These are phyloP conservation scores for Harpalus rufipes DNA, from an alignment of 2,888 invertebrate species.

Conservation along the genomic window DNA sequence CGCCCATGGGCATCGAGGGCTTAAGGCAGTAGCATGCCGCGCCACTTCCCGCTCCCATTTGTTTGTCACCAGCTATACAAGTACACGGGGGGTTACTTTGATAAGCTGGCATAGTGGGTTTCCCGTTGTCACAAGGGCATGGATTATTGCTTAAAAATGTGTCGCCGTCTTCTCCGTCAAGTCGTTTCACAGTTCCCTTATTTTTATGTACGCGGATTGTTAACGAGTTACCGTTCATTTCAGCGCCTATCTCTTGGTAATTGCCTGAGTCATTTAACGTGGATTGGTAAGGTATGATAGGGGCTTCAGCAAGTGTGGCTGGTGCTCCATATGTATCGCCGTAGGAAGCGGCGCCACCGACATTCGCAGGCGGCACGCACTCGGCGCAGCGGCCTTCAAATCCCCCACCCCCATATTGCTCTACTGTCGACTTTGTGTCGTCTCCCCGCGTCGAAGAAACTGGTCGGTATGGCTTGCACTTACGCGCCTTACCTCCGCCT, in stretches of 20 bases:
- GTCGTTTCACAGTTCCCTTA: slow-evolving; percentile 77
- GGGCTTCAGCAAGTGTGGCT: background rate
- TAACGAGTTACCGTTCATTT: slow-evolving; percentile 83
- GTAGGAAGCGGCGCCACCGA: background rate
- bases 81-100: slow-evolving; percentile 20
- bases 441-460: background rate
- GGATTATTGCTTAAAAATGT: slow-evolving; percentile 76
- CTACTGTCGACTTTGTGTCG: background rate
- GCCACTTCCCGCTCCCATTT: slow-evolving; percentile 67
- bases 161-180: slow-evolving; percentile 76
- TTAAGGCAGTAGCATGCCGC: slow-evolving; percentile 73
- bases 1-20: background rate
- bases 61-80: slow-evolving; percentile 62
- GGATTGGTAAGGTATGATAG: background rate
- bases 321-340: slow-evolving; percentile 6
- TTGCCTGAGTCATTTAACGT: slow-evolving; percentile 68
- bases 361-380: slow-evolving; percentile 52
- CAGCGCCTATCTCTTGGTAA: slow-evolving; percentile 84
- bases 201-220: slow-evolving; percentile 83
- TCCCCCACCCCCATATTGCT: background rate
- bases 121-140: slow-evolving; percentile 74
- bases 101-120: slow-evolving; percentile 70
- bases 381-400: slow-evolving; percentile 50
- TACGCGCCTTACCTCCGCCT: slow-evolving; percentile 5
- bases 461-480: slow-evolving; percentile 10